These are phyloP conservation scores for Ailurus styani DNA, from an alignment of 2,113 vertebrate genomes.

Conservation along the genomic window DNA sequence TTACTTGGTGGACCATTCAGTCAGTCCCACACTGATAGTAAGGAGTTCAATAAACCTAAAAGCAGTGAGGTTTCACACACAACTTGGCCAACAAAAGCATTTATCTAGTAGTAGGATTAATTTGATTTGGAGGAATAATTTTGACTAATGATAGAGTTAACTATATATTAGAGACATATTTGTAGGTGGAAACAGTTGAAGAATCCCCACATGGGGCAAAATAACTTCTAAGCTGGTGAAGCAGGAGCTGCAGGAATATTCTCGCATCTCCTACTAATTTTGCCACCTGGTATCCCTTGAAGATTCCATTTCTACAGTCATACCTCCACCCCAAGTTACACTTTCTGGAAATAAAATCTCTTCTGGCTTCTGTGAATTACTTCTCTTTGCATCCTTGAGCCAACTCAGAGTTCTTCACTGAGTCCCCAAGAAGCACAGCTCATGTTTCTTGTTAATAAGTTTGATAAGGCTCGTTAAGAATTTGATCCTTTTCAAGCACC, in stretches of 20 bases:
- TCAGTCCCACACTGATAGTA: background rate
- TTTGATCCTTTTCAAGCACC: constrained; percentile 55
- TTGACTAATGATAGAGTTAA: background rate
- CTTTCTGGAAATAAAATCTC: background rate
- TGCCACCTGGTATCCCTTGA: no score
- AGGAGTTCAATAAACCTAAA: background rate
- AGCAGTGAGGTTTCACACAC: background rate
- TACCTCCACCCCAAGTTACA: background rate
- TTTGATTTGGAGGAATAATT: background rate
- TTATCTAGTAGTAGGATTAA: background rate
- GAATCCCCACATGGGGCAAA: background rate
- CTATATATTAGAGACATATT: background rate
- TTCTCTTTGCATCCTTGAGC: background rate
- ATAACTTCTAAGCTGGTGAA: background rate
- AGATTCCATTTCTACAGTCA: background rate
- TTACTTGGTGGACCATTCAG: background rate
- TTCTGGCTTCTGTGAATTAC: background rate
- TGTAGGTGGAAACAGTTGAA: background rate
- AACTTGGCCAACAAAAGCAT: background rate
- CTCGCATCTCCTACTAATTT: background rate
- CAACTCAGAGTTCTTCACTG: constrained; percentile 18
- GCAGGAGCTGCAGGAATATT: no score
- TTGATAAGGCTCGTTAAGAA: constrained; percentile 61
- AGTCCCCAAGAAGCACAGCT: constrained; percentile 26
- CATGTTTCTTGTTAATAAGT: constrained; percentile 53